Conservation (phyloP, 2,113 vertebrate genomes). For the Triplophysa siluroides region DNA sequence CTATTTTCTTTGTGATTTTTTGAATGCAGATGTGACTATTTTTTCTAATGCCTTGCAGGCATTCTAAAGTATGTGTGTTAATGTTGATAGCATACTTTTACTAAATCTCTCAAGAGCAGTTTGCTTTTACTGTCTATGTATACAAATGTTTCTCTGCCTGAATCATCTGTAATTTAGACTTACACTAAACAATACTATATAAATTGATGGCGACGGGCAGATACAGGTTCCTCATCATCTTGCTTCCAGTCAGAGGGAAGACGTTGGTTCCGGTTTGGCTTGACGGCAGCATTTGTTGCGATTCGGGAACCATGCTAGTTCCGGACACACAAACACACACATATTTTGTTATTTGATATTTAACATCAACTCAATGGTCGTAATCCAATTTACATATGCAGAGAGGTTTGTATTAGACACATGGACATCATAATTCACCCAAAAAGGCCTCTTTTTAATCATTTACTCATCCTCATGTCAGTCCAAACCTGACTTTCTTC, state of each 20-base stretch:
- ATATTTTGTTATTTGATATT: not conserved
- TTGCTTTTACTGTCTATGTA: not conserved
- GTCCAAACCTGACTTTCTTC: too few species aligned
- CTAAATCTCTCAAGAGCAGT: not conserved
- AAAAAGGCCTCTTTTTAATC: too few species aligned
- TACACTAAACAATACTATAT: not conserved
- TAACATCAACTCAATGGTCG: not conserved
- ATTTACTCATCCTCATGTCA: too few species aligned
- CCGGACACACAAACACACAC: not conserved
- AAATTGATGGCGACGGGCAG: not conserved
- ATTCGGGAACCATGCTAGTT: not conserved
- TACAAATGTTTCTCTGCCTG: not conserved
- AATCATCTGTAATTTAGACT: not conserved
- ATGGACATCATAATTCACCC: too few species aligned
- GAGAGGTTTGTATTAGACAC: not conserved
- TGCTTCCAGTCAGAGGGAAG: slow-evolving; percentile 7
- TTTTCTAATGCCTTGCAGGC: too few species aligned
- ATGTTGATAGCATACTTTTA: too few species aligned
- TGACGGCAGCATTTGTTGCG: not conserved
- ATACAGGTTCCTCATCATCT: not conserved
- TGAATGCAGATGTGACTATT: too few species aligned
- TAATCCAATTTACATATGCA: not conserved
- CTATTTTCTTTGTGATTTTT: too few species aligned
- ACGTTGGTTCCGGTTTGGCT: not conserved
- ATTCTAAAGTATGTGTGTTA: too few species aligned